Evolutionary conservation across 2,888 invertebrate species (phyloP), one percentile per base, ranked within the genome.

Genomic region (Rotaria socialis): DNA sequence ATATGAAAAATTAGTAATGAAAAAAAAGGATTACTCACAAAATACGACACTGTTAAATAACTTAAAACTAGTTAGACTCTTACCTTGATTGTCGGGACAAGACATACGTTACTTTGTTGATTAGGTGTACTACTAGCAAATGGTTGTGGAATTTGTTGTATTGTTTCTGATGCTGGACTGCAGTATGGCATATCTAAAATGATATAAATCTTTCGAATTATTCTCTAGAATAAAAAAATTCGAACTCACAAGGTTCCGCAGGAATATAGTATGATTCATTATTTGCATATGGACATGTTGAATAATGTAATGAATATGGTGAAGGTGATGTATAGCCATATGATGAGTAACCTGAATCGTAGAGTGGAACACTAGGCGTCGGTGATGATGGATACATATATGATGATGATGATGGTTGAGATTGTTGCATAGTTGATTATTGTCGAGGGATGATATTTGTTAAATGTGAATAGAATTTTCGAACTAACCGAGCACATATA

Each of bases 301-400:
- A 67, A 41, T 35, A 67, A 67, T 67, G 67, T 35, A 35, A 67
- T 41, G 67, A 35, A 19, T 10, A 60, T 14, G 58, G n/a, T 56
- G 60, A 14, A 14, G 60, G 60, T 35, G 67, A 67, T 35, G 67
- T 2, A 67, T 67, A 67, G n/a, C 6, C 67, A 19, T 19, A 41
- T 27, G 67, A 67, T 67, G 41, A 11, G 19, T 67, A 67, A 67
- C 35, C 67, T 3, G 67, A 67, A 67, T 67, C 67, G n/a, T 67
- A 67, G 19, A 35, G 35, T 16, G 67, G 19, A 7, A 67, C 1
- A 67, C 19, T 35, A 19, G 35, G 27, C 19, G 67, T 67, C 19
- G 67, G 67, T 8, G 67, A 67, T 67, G 67, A 27, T 67, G 67
- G 67, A 67, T 67, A 67, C 67, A 67, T 67, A 4, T 67, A 67